Conservation (phyloP, 37 sponge, comb jelly and placozoan species). For the Chondrosia reniformis region DNA sequence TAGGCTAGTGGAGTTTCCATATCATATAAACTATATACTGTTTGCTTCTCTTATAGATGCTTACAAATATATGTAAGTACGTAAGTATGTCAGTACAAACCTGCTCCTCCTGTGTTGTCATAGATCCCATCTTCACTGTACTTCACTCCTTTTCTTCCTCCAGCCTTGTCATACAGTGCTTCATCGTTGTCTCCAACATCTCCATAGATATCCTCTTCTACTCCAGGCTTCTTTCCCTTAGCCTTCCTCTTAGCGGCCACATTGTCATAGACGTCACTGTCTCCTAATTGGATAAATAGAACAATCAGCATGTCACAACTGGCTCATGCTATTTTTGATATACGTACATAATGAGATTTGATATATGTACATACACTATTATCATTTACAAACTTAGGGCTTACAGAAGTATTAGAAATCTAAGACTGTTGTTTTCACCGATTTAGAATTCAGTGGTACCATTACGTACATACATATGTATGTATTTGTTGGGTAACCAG, state of each 20-base stretch:
- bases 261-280: constrained; percentile 14
- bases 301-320: no score
- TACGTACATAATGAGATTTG: no score
- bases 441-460: no score
- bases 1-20: no score
- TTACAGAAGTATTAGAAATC: no score
- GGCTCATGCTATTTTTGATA: no score
- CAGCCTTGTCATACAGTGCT: constrained; percentile 7
- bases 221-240: constrained; percentile 2
- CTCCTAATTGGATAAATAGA: background rate
- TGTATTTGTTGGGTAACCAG: background rate
- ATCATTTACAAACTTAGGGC: no score
- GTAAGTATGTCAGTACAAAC: no score
- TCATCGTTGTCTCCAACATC: constrained; percentile 1
- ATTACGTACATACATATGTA: background rate
- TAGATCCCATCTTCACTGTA: constrained; percentile 22
- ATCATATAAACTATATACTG: background rate
- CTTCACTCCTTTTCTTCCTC: constrained; percentile 8
- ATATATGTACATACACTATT: no score
- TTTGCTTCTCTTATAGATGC: background rate
- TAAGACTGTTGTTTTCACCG: no score
- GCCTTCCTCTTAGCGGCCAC: background rate
- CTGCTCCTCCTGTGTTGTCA: constrained; percentile 36
- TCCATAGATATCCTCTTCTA: constrained; percentile 19
- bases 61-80: no score